Evolutionary conservation across 1,140 invertebrate genomes (phyloP), one percentile per base, ranked within the genome.

Genomic region (Leptonema lineaticorne): DNA sequence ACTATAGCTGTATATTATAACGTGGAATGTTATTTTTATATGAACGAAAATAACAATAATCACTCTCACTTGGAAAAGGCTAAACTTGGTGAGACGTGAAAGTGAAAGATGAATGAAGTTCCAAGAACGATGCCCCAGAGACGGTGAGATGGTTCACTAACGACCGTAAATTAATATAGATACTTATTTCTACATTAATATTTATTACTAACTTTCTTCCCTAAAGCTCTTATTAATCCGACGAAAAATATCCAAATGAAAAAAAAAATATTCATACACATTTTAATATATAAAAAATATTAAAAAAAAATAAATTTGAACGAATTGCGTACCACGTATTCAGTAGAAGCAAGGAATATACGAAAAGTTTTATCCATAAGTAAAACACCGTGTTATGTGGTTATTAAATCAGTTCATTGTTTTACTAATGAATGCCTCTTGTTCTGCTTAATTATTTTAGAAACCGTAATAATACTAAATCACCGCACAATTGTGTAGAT

Each of bases 131-230:
- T 26, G 27, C 50, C 50, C 50, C 7, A 26, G 50, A 53, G 50
- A 53, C 50, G 8, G 4, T 2, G 20, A 53, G 50, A 53, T 53
- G 20, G 50, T 24, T 53, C 50, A 53, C 50, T 53, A 53, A 53
- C 20, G 50, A 53, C 24, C 50, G 24, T 53, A 53, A 53, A 53
- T 53, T 53, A 53, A 53, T 53, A 53, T 53, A 53, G 50, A 53
- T 53, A 53, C 24, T 26, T 22, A 53, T 53, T 53, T 26, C 50
- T 14, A 3, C 24, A 53, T 53, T 53, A 24, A 53, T 53, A 53
- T 26, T 1, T 53, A 53, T 53, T 26, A 24, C 22, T 11, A 26
- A 26, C 20, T 53, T 53, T 53, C 50, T 9, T 26, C 37, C 2
- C 2, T 16, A 41, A 11, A 9, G 37, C 37, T 3, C 37, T 41